Base-by-base conservation (phyloP, 1,140 invertebrate genomes). In the Mya arenaria region DNA sequence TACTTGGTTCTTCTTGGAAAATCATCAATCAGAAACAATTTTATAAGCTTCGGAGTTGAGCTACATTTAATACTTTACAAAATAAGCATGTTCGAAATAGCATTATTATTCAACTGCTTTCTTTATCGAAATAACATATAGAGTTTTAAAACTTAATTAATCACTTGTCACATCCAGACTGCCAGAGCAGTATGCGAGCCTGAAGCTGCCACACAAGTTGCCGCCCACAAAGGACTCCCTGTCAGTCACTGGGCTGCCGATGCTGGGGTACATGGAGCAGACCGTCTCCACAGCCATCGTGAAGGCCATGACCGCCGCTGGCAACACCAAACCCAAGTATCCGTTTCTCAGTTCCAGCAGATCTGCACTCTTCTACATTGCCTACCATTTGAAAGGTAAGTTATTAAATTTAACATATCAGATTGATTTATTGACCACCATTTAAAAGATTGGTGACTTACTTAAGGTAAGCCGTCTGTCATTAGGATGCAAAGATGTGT, bases 221-320 rank as follows among this genome's bases (percentile, higher is more conserved):
- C 93, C 92, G 4, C 92, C 93, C 5, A 79, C 85, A 15, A 90
- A 90, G 68, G 88, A 90, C 15, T 68, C 87, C 10, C 56, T 93
- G 28, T 85, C 87, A 8, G 39, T 91, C 4, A 88, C 85, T 0
- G 78, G 86, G 17, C 86, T 93, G 32, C 93, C 93, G 13, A 92
- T 93, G 90, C 87, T 92, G 34, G 93, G 93, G 8, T 93, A 92
- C 88, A 88, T 93, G 88, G 93, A 93, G 74, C 92, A 93, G 83
- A 90, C 88, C 1, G 89, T 91, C n/a, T 88, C 92, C 8, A 84
- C 89, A 0, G 86, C 89, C 3, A 56, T 93, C 30, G 89, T 89
- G 19, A 92, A 92, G 39, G 89, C 92, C 30, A 85, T 93, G 32
- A 93, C 91, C 30, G 88, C 91, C 55, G 87, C 89, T 48, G 92